These are phyloP conservation scores for Hypomesus transpacificus DNA, from an alignment of 2,113 vertebrate genomes.

Conservation along the genomic window DNA sequence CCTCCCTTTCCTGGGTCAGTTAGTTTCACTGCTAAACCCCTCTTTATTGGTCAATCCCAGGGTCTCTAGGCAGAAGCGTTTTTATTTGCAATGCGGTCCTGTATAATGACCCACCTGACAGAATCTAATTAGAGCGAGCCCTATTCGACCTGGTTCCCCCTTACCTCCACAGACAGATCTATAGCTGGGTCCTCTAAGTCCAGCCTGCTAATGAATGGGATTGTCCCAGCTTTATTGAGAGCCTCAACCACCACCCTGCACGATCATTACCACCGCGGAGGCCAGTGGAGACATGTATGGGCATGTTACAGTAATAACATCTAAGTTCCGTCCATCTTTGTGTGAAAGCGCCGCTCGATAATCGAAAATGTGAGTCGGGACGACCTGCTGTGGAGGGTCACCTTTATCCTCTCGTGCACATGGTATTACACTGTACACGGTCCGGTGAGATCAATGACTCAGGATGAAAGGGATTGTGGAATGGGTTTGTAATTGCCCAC, in stretches of 20 bases:
- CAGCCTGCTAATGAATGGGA: conserved; percentile 59
- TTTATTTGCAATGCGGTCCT: conserved; percentile 62
- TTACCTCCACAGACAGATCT: conserved; percentile 56
- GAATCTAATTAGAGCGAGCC: conserved; percentile 68
- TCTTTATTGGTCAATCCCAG: conserved; percentile 63
- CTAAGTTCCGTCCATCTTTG: no score
- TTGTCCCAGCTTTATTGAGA: conserved; percentile 58
- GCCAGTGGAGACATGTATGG: conserved; percentile 50
- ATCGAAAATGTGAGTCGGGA: no score
- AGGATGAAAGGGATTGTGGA: no score
- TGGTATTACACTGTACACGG: no score
- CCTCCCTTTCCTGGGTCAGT: conserved; percentile 31
- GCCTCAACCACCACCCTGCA: conserved; percentile 52
- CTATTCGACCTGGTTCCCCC: conserved; percentile 54
- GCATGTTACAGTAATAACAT: conserved; percentile 26
- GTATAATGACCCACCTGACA: conserved; percentile 64
- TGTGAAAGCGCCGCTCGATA: no score
- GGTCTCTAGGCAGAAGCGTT: conserved; percentile 57
- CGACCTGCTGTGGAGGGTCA: no score
- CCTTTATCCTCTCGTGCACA: no score
- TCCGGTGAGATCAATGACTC: no score
- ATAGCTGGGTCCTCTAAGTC: conserved; percentile 59
- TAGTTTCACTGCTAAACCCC: conserved; percentile 64
- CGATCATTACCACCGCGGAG: conserved; percentile 59
- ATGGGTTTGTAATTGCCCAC: no score